Evolutionary conservation across 2,797 vertebrate species (phyloP).

Genomic region (Pseudotriccus pelzelni): DNA sequence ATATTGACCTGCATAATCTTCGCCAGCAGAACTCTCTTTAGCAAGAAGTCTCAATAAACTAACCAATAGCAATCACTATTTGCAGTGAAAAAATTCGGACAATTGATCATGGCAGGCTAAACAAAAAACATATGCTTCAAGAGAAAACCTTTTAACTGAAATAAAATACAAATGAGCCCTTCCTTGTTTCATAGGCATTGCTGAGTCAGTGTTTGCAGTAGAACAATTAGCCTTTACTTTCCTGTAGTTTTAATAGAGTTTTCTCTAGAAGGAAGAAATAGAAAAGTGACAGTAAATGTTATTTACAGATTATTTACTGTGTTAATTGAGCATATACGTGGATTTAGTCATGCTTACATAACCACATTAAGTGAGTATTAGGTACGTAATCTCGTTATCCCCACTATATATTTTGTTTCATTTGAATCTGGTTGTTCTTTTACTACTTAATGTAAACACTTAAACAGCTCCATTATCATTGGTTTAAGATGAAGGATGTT

Average conservation of each 20-base stretch:
- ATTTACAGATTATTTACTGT: not conserved
- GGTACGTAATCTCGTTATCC: not conserved
- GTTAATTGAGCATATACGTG: not conserved
- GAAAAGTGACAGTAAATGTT: not conserved
- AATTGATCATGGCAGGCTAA: not conserved
- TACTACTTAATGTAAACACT: not conserved
- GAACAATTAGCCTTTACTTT: not conserved
- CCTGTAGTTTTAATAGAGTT: not conserved
- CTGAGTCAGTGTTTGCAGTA: not conserved
- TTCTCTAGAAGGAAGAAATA: not conserved
- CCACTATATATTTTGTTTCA: not conserved
- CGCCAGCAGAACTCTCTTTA: not conserved
- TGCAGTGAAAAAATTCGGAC: not conserved
- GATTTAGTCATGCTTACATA: not conserved
- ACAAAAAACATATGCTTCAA: not conserved
- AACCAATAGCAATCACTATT: not conserved
- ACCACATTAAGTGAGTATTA: not conserved
- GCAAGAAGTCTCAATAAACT: not conserved
- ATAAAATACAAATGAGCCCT: not conserved
- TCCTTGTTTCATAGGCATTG: not conserved
- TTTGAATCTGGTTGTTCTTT: not conserved
- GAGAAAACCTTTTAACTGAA: not conserved
- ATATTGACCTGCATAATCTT: not conserved
- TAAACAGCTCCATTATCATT: not conserved
- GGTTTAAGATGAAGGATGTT: not conserved